These are phyloP conservation scores for Panagrolaimus sp. DNA, from an alignment of 1,140 invertebrate genomes.

Conservation along the genomic window DNA sequence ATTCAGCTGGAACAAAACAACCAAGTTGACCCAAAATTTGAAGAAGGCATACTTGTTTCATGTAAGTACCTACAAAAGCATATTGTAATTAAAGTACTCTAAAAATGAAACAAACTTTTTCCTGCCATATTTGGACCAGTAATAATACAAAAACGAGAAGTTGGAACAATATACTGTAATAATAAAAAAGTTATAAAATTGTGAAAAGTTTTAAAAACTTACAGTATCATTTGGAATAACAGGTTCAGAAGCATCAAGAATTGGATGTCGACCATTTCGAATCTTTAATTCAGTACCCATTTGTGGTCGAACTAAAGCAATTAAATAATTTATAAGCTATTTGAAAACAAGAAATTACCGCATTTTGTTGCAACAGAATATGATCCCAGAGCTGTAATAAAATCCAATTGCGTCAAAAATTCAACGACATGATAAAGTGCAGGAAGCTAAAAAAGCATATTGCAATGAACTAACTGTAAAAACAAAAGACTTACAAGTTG, in stretches of 20 bases:
- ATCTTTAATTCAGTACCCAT: constrained; percentile 32
- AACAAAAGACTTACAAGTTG: no score
- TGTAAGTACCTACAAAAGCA: no score
- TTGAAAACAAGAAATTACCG: constrained; percentile 10
- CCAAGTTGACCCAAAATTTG: constrained; percentile 83
- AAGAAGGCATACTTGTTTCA: constrained; percentile 76
- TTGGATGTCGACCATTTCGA: constrained; percentile 31
- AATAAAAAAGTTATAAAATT: neutral
- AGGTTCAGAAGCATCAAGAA: constrained; percentile 22
- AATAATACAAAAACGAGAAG: constrained; percentile 37
- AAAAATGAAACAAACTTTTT: no score
- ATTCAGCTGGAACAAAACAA: constrained; percentile 75
- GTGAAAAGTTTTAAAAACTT: constrained; percentile 13
- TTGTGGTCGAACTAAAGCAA: constrained; percentile 26
- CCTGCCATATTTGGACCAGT: constrained; percentile 65
- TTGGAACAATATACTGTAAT: constrained; percentile 25
- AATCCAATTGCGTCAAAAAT: constrained; percentile 38
- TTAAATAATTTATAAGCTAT: neutral
- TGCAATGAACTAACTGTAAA: no score
- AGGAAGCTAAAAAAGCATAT: no score
- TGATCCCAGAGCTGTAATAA: constrained; percentile 30
- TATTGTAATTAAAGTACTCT: no score
- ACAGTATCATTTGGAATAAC: constrained; percentile 42
- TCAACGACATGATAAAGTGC: constrained; percentile 36
- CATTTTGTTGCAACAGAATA: constrained; percentile 26